Base-by-base conservation (phyloP, 1,140 invertebrate species). In the Eulimnadia texana region DNA sequence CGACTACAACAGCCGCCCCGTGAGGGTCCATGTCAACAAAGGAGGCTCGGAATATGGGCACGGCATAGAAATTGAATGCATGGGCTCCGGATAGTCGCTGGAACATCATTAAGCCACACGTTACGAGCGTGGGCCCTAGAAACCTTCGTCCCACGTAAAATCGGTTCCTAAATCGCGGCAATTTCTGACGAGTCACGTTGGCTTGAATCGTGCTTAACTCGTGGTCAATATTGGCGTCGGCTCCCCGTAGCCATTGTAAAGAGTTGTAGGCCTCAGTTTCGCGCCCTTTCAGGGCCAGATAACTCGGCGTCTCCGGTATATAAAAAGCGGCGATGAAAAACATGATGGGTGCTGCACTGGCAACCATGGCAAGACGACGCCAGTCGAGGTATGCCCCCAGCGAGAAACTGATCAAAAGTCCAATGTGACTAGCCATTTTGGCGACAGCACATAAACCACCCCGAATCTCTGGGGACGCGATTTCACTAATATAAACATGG, bases 401-500 rank as follows among this genome's bases (percentile, higher is more conserved):
- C 6, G 83, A 80, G 73, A 88, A 92, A 3, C 85, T 84, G 28
- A 87, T 78, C 3, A 93, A 74, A 50, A 92, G 84, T 16, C 91
- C 91, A 29, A 90, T 78, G 67, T 90, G 87, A 19, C 85, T 84
- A 27, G 69, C 71, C 58, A 80, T 67, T 74, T 93, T 93, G 51
- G 88, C 75, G 63, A 90, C 81, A 10, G 89, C 86, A 65, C 87
- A 90, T 20, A 93, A 76, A 64, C 86, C 84, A 1, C 90, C 91
- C 66, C 91, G 74, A 60, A 91, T 85, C 56, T 86, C 82, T 13
- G 89, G 85, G 29, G 88, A 82, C 13, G 90, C 85, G 66, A 91
- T 91, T 77, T 95, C 91, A 60, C 86, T 90, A 63, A 93, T 83
- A 74, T 93, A 94, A 59, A 93, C 84, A 82, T 85, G 74, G 29